Evolutionary conservation across 2,797 vertebrate genomes (phyloP).

Genomic region (Sternotherus odoratus): DNA sequence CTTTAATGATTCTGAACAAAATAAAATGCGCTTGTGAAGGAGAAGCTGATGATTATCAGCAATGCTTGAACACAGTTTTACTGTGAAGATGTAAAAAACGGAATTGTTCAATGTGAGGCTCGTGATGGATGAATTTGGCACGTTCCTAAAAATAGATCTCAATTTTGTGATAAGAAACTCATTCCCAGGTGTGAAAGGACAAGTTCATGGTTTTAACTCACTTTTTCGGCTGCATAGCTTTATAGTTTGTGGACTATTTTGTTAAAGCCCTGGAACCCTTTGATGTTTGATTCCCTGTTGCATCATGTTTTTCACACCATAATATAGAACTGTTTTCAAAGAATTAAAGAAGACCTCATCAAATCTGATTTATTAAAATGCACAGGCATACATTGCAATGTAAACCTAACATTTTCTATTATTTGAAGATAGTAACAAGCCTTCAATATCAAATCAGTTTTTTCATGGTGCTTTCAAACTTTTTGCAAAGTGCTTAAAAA

Average conservation of each 20-base stretch:
- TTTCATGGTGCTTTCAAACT: not conserved
- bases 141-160: constrained; percentile 87
- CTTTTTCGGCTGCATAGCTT: constrained; percentile 73
- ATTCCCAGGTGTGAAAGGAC: constrained; percentile 85
- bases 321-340: constrained; percentile 38
- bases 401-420: not conserved
- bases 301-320: not conserved
- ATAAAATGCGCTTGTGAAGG: constrained; percentile 91
- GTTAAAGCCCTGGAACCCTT: constrained; percentile 28
- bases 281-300: constrained; percentile 57
- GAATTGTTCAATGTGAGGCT: constrained; percentile 84
- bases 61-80: constrained; percentile 86
- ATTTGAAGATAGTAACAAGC: not conserved
- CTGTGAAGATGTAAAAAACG: constrained; percentile 89
- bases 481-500: not conserved
- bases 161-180: constrained; percentile 84
- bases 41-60: constrained; percentile 91
- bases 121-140: constrained; percentile 84
- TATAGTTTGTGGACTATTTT: constrained; percentile 69
- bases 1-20: constrained; percentile 88
- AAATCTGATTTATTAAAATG: not conserved
- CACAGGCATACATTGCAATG: not conserved
- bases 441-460: too few relatives aligned
- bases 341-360: not conserved
- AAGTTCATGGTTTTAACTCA: constrained; percentile 78